These are phyloP conservation scores for Metacarcinus magister DNA, from an alignment of 2,888 invertebrate species.

Conservation along the genomic window DNA sequence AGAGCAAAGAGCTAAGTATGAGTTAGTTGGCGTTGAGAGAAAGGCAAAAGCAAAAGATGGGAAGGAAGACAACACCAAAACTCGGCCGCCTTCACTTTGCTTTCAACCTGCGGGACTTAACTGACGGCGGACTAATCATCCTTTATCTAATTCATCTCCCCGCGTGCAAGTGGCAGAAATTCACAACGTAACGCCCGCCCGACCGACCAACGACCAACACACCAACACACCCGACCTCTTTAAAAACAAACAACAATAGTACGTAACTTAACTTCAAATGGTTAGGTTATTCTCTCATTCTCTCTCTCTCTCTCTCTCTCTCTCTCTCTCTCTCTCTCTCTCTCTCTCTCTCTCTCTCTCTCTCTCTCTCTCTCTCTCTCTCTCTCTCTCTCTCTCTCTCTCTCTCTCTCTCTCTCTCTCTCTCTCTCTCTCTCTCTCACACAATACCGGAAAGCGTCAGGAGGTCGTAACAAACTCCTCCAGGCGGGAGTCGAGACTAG, in stretches of 20 bases:
- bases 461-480: too few species aligned
- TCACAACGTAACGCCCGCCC: too few species aligned
- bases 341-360: slow-evolving; percentile 2
- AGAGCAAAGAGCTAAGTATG: background rate
- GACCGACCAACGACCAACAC: too few species aligned
- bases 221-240: too few species aligned
- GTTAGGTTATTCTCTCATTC: background rate
- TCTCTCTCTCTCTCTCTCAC: too few species aligned
- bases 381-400: background rate
- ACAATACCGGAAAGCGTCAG: too few species aligned
- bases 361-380: background rate
- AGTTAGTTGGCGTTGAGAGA: slow-evolving; percentile 15
- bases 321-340: background rate
- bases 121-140: background rate
- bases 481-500: too few species aligned
- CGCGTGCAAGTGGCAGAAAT: background rate
- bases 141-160: background rate
- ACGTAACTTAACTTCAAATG: too few species aligned
- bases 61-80: background rate
- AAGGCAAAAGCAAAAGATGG: background rate
- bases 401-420: too few species aligned
- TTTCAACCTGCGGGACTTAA: background rate
- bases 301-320: slow-evolving; percentile 2
- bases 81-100: background rate
- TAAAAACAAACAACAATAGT: background rate